Base-by-base conservation (phyloP, 2,888 invertebrate genomes). In the Lamproptera curius region DNA sequence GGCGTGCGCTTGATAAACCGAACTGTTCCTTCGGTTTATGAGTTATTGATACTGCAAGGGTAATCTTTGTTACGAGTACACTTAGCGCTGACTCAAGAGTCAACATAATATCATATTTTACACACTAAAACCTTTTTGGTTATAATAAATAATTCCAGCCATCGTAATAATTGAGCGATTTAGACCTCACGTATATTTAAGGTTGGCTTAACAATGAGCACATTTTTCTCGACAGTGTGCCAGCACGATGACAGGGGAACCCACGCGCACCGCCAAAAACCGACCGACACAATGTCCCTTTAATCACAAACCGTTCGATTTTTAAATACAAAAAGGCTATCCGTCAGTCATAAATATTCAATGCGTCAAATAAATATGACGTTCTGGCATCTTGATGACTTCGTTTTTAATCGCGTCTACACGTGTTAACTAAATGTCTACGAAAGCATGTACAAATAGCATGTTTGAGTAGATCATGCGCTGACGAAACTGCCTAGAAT, bases 291-390 rank as follows among this genome's bases (percentile, higher is more conserved):
- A 57, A 59, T 57, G 53, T 54, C 47, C 42, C 54, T 51, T 60
- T 49, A 61, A 61, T 63, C 57, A 57, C 42, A 40, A 48, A 31
- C 46, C 53, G 57, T 52, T 47, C 44, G 53, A 46, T 46, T 52
- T 59, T 56, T 54, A 38, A 46, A 58, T 46, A 40, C 1, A 56
- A 55, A 58, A 60, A 59, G 53, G 41, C 34, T 16, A 55, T 56
- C 54, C 50, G 57, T 54, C 53, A 47, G 43, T 46, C 28, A 56
- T 61, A 48, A 46, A 59, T 59, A 63, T 62, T 59, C 59, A 61
- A 55, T 56, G 50, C 53, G 54, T 53, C 54, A 52, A 47, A 59
- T 61, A 57, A 55, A 41, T 56, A 59, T 58, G 46, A 53, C n/a
- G n/a, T 42, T 52, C 38, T 36, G 39, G 2, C n/a, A 31, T 20